Conservation (phyloP, 2,888 invertebrate species). For the Tachina fera region DNA sequence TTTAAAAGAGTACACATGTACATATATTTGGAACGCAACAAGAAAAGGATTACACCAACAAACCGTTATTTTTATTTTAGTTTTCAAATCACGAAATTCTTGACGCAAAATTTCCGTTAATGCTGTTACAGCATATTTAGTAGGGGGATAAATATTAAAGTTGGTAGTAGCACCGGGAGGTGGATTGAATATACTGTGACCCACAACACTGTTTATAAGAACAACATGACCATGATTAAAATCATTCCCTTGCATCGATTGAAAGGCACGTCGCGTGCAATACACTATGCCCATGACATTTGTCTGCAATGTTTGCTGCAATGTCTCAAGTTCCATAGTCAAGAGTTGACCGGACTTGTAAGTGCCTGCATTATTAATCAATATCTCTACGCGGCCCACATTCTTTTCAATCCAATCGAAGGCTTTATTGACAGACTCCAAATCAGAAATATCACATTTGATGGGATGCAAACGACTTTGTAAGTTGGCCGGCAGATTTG, state of each 20-base stretch:
- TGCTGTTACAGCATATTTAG: conserved; percentile 80
- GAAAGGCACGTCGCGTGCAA: conserved; percentile 84
- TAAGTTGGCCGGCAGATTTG: conserved; percentile 70
- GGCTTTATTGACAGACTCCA: conserved; percentile 84
- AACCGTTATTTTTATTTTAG: conserved; percentile 76
- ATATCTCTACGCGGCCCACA: conserved; percentile 84
- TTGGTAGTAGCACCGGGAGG: conserved; percentile 75
- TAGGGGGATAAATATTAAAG: conserved; percentile 79
- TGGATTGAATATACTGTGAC: conserved; percentile 78
- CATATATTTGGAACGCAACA: not conserved
- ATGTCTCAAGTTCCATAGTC: conserved; percentile 71
- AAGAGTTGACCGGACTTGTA: conserved; percentile 73
- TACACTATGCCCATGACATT: conserved; percentile 83
- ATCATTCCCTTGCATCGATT: conserved; percentile 83
- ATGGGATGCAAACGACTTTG: conserved; percentile 79
- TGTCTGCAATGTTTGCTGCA: conserved; percentile 82
- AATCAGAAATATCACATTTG: conserved; percentile 84
- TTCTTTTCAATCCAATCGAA: conserved; percentile 84
- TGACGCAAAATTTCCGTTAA: conserved; percentile 79
- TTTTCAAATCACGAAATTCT: conserved; percentile 77
- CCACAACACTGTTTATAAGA: conserved; percentile 82
- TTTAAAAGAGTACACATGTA: not conserved
- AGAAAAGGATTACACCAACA: not conserved
- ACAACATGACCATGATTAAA: conserved; percentile 82
- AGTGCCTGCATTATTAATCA: conserved; percentile 85